phyloP scores from a whole-genome alignment of 2,113 vertebrate species.

The Seriola quinqueradiata region DNA sequence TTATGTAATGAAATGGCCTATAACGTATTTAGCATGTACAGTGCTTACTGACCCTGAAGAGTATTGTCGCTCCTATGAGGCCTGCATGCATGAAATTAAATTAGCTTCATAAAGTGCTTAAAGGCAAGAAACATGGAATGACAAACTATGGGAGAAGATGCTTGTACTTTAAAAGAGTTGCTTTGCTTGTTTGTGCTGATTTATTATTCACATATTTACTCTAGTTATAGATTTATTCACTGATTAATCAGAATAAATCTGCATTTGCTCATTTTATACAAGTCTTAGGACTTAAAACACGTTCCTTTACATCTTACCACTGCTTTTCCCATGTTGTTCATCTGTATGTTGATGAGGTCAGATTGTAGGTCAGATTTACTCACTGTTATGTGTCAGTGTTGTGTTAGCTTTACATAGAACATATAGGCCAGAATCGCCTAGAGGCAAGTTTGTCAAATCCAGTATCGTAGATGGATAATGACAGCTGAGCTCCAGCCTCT shows the following conservation, averaged over 20 bases:
- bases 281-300: neutral
- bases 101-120: conserved; percentile 54
- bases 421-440: conserved; percentile 30
- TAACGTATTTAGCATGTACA: conserved; percentile 40
- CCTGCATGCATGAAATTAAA: conserved; percentile 61
- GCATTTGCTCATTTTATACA: neutral
- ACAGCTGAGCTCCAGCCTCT: conserved; percentile 44
- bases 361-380: neutral
- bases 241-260: neutral
- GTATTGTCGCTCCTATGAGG: conserved; percentile 32
- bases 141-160: neutral
- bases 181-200: conserved; percentile 20
- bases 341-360: neutral
- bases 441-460: conserved; percentile 49
- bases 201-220: neutral
- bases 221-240: neutral
- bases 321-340: neutral
- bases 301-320: neutral
- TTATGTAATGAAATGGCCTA: conserved; percentile 61
- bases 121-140: conserved; percentile 36
- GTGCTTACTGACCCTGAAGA: conserved; percentile 70
- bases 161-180: conserved; percentile 10
- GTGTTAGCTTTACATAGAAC: conserved; percentile 39
- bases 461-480: conserved; percentile 32
- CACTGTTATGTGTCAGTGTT: conserved; percentile 28